Conservation (phyloP, 1,140 invertebrate genomes). For the Myzus persicae region DNA sequence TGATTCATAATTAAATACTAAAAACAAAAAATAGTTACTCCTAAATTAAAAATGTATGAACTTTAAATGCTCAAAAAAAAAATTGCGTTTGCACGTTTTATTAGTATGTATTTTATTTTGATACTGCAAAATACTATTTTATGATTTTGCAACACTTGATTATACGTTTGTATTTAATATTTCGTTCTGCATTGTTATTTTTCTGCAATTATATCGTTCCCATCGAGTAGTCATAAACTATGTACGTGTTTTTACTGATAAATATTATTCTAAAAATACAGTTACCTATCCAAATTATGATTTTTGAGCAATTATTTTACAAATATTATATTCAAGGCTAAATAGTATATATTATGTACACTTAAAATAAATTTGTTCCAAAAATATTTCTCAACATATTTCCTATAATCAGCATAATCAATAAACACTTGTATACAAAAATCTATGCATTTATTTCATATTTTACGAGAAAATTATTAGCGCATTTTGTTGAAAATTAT, state of each 20-base stretch:
- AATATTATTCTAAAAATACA: conserved; percentile 27
- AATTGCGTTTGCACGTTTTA: neutral
- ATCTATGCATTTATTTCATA: neutral
- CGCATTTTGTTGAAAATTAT: neutral
- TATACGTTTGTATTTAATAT: neutral
- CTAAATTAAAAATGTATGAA: neutral
- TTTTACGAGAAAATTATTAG: neutral
- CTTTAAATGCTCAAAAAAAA: neutral
- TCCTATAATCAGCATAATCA: neutral
- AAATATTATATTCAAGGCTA: neutral
- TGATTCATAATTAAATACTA: neutral
- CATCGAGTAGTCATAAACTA: neutral
- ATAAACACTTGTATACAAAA: neutral
- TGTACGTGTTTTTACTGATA: conserved; percentile 24
- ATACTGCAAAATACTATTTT: neutral
- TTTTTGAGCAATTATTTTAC: conserved; percentile 21
- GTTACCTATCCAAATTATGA: neutral
- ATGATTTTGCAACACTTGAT: conserved; percentile 34
- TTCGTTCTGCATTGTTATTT: conserved; percentile 46
- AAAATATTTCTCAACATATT: conserved; percentile 11
- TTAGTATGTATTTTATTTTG: neutral
- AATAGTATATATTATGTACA: neutral
- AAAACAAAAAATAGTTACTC: neutral
- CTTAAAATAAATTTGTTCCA: conserved; percentile 9
- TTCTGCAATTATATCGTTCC: conserved; percentile 42